A percentile compares a stretch with the other conserved stretches of the same genome.
phyloP scores from a whole-genome alignment of 2,888 invertebrate genomes.

The Plagiodera versicolora region DNA sequence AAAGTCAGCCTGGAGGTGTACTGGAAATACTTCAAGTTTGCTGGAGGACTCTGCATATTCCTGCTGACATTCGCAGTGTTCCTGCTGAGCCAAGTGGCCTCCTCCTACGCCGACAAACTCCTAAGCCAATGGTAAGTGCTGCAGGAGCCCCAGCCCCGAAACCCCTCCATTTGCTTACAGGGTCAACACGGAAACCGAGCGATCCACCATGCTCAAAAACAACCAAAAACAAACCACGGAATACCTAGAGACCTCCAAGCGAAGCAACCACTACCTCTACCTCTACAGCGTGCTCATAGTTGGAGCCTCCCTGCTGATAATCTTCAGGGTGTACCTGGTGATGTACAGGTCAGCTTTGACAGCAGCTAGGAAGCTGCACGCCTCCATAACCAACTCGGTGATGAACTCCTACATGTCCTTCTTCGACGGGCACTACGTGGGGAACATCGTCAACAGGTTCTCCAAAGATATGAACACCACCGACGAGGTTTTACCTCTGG shows the following conservation, averaged over 20 bases:
- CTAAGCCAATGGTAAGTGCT: conserved; percentile 43
- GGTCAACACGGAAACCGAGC: conserved; percentile 33
- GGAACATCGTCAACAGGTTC: conserved; percentile 60
- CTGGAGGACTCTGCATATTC: conserved; percentile 42
- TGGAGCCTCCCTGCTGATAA: conserved; percentile 22
- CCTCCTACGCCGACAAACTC: conserved; percentile 40
- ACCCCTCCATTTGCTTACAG: conserved; percentile 16
- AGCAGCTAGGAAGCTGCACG: conserved; percentile 57
- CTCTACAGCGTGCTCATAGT: conserved; percentile 28
- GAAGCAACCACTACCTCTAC: conserved; percentile 25
- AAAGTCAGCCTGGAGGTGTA: conserved; percentile 43
- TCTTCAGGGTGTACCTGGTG: conserved; percentile 26
- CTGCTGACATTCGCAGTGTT: conserved; percentile 31
- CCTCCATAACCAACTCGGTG: conserved; percentile 60
- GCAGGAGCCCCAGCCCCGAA: background rate
- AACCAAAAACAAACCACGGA: conserved; percentile 31
- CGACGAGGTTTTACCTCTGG: conserved; percentile 55
- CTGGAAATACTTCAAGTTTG: conserved; percentile 41
- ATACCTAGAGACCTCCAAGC: conserved; percentile 18
- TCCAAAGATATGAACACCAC: conserved; percentile 70
- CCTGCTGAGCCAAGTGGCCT: conserved; percentile 37
- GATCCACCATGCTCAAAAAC: conserved; percentile 16
- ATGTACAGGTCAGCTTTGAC: conserved; percentile 36
- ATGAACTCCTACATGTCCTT: conserved; percentile 58
- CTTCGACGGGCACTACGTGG: conserved; percentile 48